These are phyloP conservation scores for Meteorus sp. DNA, from an alignment of 1,140 invertebrate species.

Conservation along the genomic window DNA sequence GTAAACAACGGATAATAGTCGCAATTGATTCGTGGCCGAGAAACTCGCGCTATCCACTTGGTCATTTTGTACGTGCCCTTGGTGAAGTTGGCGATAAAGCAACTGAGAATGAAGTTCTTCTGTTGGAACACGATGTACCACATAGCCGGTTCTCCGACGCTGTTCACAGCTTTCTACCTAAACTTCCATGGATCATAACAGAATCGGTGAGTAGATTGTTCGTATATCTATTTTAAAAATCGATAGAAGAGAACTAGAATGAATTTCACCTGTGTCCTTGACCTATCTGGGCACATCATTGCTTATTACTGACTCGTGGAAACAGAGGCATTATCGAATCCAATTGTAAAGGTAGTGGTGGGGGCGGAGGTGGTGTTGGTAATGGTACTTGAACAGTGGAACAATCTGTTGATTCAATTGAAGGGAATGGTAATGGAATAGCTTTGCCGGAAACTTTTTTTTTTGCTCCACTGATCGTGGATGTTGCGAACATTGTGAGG, in stretches of 20 bases:
- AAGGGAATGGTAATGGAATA: slow-evolving; percentile 7
- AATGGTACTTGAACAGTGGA: too few relatives aligned
- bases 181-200: slow-evolving; percentile 87
- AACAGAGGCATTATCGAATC: too few relatives aligned
- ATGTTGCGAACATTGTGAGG: slow-evolving; percentile 7
- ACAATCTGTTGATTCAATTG: not conserved
- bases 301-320: too few relatives aligned
- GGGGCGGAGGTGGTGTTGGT: not conserved
- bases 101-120: slow-evolving; percentile 93
- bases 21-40: slow-evolving; percentile 92
- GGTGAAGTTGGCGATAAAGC: slow-evolving; percentile 83
- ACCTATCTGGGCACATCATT: too few relatives aligned
- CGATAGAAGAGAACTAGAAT: slow-evolving; percentile 18
- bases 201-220: slow-evolving; percentile 70
- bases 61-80: slow-evolving; percentile 86
- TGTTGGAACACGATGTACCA: slow-evolving; percentile 97
- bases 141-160: slow-evolving; percentile 93
- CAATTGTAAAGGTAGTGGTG: not conserved
- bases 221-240: too few relatives aligned
- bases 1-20: slow-evolving; percentile 85
- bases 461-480: not conserved
- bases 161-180: slow-evolving; percentile 90
- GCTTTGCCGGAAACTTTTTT: slow-evolving; percentile 10
- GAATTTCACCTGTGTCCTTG: too few relatives aligned
- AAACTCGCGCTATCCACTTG: slow-evolving; percentile 77